Evolutionary conservation across 2,797 vertebrate genomes (phyloP).

Genomic region (Coracias cyanogaster): DNA sequence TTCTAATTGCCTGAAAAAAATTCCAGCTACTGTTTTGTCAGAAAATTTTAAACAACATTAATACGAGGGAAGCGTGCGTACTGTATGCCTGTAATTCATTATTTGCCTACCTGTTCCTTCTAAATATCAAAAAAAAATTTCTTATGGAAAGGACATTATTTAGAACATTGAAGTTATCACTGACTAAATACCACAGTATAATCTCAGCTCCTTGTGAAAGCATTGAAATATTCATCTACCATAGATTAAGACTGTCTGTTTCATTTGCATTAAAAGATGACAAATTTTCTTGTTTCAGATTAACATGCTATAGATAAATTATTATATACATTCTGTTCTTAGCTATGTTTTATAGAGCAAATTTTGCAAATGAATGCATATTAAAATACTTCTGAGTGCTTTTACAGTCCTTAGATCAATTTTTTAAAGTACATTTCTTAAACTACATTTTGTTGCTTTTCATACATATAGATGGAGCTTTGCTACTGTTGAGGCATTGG

Average conservation of each 20-base stretch:
- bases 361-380: not conserved
- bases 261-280: not conserved
- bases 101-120: not conserved
- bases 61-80: not conserved
- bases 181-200: not conserved
- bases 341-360: not conserved
- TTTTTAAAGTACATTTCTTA: conserved; percentile 32
- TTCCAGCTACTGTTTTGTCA: not conserved
- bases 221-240: not conserved
- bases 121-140: not conserved
- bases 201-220: not conserved
- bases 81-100: not conserved
- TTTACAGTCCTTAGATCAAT: not conserved
- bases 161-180: not conserved
- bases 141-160: not conserved
- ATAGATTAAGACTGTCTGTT: not conserved
- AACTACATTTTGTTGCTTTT: conserved; percentile 33
- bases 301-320: not conserved
- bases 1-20: not conserved
- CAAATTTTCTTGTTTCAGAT: not conserved
- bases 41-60: not conserved
- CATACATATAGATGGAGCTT: conserved; percentile 5
- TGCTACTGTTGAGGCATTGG: not conserved
- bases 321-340: not conserved
- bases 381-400: not conserved